Base-by-base conservation (phyloP, 2,797 vertebrate species). In the Uromys caudimaculatus region DNA sequence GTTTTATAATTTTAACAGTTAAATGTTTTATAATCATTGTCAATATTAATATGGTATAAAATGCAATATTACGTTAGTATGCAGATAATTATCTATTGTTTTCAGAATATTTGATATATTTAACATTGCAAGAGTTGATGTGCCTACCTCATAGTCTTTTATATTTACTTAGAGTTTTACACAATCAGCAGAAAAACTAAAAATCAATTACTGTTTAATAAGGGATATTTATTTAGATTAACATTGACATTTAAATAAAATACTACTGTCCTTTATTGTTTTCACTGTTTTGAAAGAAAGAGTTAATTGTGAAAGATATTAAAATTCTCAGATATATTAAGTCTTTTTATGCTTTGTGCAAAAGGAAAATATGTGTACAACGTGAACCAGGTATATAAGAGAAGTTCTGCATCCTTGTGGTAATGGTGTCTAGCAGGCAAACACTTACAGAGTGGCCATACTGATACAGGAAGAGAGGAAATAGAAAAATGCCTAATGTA, bases 1-100 rank as follows among this genome's bases (percentile, higher is more conserved):
- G 47, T 95, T 93, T 90, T 44, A 89, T 85, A 93, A 29, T 81
- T 95, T 87, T 73, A 88, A 47, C n/a, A 89, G 23, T 87, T 92
- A 60, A 76, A 76, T 17, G 60, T 50, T 54, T 91, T 83, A 77
- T 85, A 79, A 89, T 3, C 14, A 88, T 89, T 79, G 91, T 71
- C 2, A 67, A 79, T 62, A 69, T 64, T 71, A 50, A 95, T 44
- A 38, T 91, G 3, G 14, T 86, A 21, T 87, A 86, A 86, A 87
- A 90, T 29, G 27, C 3, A 84, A 6, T 75, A 56, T 11, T 77
- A 54, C 44, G 79, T 69, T 88, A 82, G 11, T 77, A 95, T 76
- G 54, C 77, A 85, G 2, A 54, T 67, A 56, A 62, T 86, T 87
- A 1, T 12, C 1, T 89, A 75, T 83, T 92, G 44, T 58, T 95